A percentile compares a stretch with the other conserved stretches of the same genome.
Conservation (phyloP, 2,797 vertebrate genomes). For the Semaprochilodus insignis region DNA sequence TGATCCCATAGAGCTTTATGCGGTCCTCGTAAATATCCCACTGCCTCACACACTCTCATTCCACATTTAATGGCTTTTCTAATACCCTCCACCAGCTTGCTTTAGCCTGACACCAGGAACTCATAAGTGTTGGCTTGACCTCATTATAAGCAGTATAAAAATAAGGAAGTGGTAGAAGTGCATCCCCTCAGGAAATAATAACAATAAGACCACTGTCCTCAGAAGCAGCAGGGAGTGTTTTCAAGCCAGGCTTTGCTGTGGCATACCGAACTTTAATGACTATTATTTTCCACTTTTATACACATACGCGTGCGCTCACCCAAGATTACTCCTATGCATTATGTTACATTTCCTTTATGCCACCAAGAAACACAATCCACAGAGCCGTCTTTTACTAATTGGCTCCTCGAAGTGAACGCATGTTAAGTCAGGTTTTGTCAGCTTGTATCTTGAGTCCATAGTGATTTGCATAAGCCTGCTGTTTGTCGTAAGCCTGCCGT, state of each 20-base stretch:
- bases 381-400: slow-evolving; percentile 19
- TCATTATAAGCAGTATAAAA: slow-evolving; percentile 11
- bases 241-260: slow-evolving; percentile 2
- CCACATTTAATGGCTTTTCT: slow-evolving; percentile 40
- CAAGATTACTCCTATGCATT: slow-evolving; percentile 13
- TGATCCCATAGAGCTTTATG: slow-evolving; percentile 26
- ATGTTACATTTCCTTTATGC: background rate
- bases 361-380: background rate
- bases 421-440: slow-evolving; percentile 23
- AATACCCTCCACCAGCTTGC: slow-evolving; percentile 13
- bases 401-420: slow-evolving; percentile 12
- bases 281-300: slow-evolving; percentile 19
- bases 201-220: slow-evolving; percentile 14
- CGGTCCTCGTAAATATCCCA: slow-evolving; percentile 42
- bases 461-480: slow-evolving; percentile 48
- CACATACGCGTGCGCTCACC: slow-evolving; percentile 1
- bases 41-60: slow-evolving; percentile 27
- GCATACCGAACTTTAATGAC: slow-evolving; percentile 9
- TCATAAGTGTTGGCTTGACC: slow-evolving; percentile 17
- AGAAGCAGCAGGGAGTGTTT: slow-evolving; percentile 8
- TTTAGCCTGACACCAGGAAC: slow-evolving; percentile 33
- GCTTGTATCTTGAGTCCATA: slow-evolving; percentile 23
- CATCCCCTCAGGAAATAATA: slow-evolving; percentile 15
- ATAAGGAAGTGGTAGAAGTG: background rate
- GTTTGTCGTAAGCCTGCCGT: slow-evolving; percentile 29